phyloP scores from a whole-genome alignment of 2,797 vertebrate species.

The Alcedo atthis region DNA sequence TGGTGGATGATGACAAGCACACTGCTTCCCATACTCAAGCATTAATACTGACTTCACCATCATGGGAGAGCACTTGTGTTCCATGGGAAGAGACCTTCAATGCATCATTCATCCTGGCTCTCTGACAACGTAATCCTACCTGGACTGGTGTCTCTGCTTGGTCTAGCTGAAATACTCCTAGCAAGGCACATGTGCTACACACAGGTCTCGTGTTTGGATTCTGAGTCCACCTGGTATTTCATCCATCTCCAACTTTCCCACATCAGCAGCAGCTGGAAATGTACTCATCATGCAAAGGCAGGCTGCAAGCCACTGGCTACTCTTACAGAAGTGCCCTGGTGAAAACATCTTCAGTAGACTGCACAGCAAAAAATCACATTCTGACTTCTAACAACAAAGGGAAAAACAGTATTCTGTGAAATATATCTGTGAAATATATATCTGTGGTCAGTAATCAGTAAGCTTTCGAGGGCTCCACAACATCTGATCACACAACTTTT shows the following conservation, averaged over 20 bases:
- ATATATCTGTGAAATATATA: too few relatives aligned
- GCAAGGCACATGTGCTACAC: accelerated
- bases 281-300: neutral
- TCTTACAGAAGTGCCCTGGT: neutral
- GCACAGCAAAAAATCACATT: neutral
- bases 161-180: neutral
- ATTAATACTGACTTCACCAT: neutral
- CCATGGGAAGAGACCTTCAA: neutral
- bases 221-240: neutral
- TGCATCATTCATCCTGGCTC: neutral
- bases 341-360: neutral
- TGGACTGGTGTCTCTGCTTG: neutral
- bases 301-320: neutral
- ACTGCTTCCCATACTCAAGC: neutral
- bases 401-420: neutral
- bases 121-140: neutral
- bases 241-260: neutral
- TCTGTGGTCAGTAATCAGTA: neutral
- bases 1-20: neutral
- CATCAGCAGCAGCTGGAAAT: neutral
- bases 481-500: neutral
- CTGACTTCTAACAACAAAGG: neutral
- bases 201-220: neutral
- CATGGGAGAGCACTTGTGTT: neutral
- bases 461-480: neutral